Evolutionary conservation across 2,888 invertebrate species (phyloP), one percentile per base, ranked within the genome.

Genomic region (Ptychoptera contaminata): DNA sequence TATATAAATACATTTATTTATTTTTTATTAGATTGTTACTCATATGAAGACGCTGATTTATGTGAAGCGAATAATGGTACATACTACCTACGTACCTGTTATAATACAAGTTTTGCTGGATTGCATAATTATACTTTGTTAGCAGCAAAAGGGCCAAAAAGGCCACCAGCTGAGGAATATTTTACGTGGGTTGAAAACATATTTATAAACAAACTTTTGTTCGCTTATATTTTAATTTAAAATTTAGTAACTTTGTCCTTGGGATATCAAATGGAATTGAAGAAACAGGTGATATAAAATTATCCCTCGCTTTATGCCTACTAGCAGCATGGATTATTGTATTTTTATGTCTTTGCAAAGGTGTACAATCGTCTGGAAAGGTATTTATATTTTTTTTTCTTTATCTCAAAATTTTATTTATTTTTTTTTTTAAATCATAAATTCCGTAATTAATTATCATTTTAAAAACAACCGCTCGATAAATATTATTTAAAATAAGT

Each of bases 351-450:
- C 70, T 84, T 37, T 81, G 80, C 63, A 83, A 82, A 65, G 82
- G 83, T 30, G 81, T 84, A 10, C 81, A 83, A 61, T 81, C 80
- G 47, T 82, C 82, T 15, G 84, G 84, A 53, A 84, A 84, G 69
- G 73, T 65, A 48, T 46, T n/a, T n/a, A n/a, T n/a, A n/a, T n/a
- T n/a, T n/a, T n/a, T n/a, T n/a, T n/a, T n/a, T n/a, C n/a, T n/a
- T n/a, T n/a, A n/a, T n/a, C n/a, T n/a, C n/a, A n/a, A n/a, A n/a
- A n/a, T n/a, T n/a, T n/a, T n/a, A n/a, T n/a, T n/a, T n/a, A 40
- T 37, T 37, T 2, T 37, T 10, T 30, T 44, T 39, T 37, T 38
- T 38, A 37, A 36, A 4, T 36, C 12, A 36, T 36, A 12, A 23
- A 23, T 23, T 23, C 23, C 3, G 23, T 23, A 23, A 23, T 5